Percentiles rank a stretch among this genome's conserved stretches.
Conservation (phyloP, 1,140 invertebrate genomes). For the Lethrus apterus region DNA sequence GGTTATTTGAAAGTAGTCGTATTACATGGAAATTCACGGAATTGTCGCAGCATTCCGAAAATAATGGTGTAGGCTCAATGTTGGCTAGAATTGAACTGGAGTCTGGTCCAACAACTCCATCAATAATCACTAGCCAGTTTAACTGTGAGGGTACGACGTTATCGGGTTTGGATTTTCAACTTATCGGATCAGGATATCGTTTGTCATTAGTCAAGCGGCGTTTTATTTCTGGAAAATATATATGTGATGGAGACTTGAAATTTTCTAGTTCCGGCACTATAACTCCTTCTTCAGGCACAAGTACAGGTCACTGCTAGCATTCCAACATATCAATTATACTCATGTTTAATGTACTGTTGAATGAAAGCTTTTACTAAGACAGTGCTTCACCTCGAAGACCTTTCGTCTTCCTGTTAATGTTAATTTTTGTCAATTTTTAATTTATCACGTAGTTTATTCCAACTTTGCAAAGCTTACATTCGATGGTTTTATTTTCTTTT, state of each 20-base stretch:
- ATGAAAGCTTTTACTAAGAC: conserved; percentile 4
- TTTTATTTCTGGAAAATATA: conserved; percentile 88
- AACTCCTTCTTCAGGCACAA: conserved; percentile 29
- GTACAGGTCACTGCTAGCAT: conserved; percentile 36
- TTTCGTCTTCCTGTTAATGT: conserved; percentile 3
- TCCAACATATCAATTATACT: conserved; percentile 31
- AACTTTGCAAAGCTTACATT: conserved; percentile 10
- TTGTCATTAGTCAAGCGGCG: conserved; percentile 88
- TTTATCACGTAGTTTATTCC: conserved; percentile 20
- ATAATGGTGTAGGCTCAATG: conserved; percentile 81
- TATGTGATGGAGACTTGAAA: conserved; percentile 77
- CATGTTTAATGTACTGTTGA: conserved; percentile 5
- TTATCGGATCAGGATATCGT: conserved; percentile 81
- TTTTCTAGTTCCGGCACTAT: conserved; percentile 22
- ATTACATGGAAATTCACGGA: conserved; percentile 89
- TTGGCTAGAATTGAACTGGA: conserved; percentile 81
- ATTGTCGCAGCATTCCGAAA: conserved; percentile 81
- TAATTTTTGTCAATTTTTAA: conserved; percentile 21
- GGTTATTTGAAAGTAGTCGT: conserved; percentile 71
- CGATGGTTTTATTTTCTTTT: conserved; percentile 10
- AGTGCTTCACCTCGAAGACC: not conserved
- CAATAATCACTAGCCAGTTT: conserved; percentile 85
- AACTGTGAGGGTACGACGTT: conserved; percentile 91
- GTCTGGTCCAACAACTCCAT: conserved; percentile 68
- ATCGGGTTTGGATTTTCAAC: conserved; percentile 88